Evolutionary conservation across 2,797 vertebrate species (phyloP), one percentile per base, ranked within the genome.

Genomic region (Acanthurus lineatus): DNA sequence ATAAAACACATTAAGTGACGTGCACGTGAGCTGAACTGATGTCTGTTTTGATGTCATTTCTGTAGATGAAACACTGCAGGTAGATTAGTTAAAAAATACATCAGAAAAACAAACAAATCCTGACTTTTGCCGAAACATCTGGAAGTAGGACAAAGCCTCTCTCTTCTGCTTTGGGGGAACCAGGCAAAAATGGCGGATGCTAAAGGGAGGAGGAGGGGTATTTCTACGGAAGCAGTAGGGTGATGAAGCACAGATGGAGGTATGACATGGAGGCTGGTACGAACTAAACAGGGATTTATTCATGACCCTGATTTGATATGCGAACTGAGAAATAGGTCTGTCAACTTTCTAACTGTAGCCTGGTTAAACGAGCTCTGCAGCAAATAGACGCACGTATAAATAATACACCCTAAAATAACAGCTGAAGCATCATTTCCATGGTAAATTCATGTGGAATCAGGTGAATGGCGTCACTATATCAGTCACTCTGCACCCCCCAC

Each of bases 201-300:
- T 73, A 63, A 83, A 73, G 72, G 68, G 48, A 49, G 49, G 70
- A 80, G 74, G 73, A 64, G 48, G 42, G 45, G 4, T 40, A 53
- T 67, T 77, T 77, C 86, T 89, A 86, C 65, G 69, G 75, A 85
- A 85, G 90, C 85, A 76, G 65, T 2, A 9, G 58, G 70, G 53
- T 76, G 80, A 81, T 59, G 63, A 78, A 77, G 82, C 69, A 81
- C 81, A 92, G 72, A 89, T 85, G 86, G 78, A 85, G 79, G 83
- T 38, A 20, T 60, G 79, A 77, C 67, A 81, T 8, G 60, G 48
- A 82, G 57, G 71, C 11, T 32, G 71, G 11, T 32, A 57, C 15
- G 44, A 49, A 73, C 77, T 65, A 76, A 76, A 75, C 60, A 77
- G 73, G 70, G 56, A 85, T 77, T 76, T 79, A 86, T 83, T 79